A percentile compares a stretch with the other conserved stretches of the same genome.
These are phyloP conservation scores for Alentia gelatinosa DNA, from an alignment of 2,888 invertebrate species.

Conservation along the genomic window DNA sequence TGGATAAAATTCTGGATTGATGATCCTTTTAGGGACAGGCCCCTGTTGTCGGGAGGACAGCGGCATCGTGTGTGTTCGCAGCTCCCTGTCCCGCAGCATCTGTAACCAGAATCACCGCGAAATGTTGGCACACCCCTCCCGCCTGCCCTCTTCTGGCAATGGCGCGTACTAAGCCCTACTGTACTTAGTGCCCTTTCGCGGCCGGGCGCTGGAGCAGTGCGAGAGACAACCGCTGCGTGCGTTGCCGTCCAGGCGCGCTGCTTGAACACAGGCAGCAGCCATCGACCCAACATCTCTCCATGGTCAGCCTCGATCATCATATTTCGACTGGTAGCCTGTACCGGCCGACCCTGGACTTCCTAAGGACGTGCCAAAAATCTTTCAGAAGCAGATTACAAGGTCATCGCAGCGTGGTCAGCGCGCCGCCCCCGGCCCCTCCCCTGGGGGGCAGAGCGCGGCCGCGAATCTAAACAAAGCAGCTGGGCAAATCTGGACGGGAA, in stretches of 20 bases:
- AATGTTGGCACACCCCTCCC: neutral
- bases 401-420: slow-evolving; percentile 35
- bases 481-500: neutral
- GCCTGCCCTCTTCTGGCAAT: slow-evolving; percentile 51
- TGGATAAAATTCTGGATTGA: no score
- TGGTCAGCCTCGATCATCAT: slow-evolving; percentile 44
- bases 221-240: neutral
- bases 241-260: neutral
- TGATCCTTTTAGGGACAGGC: no score
- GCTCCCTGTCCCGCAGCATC: neutral
- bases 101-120: neutral
- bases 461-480: neutral
- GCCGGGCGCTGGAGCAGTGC: neutral
- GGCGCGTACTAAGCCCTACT: slow-evolving; percentile 28
- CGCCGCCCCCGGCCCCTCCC: neutral
- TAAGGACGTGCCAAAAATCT: slow-evolving; percentile 53
- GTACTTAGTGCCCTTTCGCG: slow-evolving; percentile 45
- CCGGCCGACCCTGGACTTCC: slow-evolving; percentile 34
- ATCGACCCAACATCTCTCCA: slow-evolving; percentile 13
- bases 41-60: no score
- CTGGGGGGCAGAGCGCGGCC: neutral
- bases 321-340: slow-evolving; percentile 28
- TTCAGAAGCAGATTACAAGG: slow-evolving; percentile 52
- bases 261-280: neutral
- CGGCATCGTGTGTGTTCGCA: neutral